phyloP scores from a whole-genome alignment of 1,140 invertebrate genomes.

The Battus philenor region DNA sequence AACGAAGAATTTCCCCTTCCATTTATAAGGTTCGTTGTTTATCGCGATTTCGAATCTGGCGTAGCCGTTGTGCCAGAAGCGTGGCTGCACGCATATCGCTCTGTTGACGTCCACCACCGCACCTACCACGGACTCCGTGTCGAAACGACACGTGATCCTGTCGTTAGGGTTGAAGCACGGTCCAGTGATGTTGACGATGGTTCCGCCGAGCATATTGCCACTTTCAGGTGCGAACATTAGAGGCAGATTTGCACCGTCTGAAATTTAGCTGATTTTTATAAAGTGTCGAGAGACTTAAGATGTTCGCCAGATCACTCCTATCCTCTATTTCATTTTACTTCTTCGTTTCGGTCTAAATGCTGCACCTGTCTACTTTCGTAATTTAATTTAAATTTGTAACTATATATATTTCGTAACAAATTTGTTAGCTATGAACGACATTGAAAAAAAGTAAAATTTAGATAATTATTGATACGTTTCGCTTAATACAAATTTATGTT shows the following conservation, averaged over 20 bases:
- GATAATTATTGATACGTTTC: too few species aligned
- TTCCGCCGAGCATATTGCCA: constrained; percentile 96
- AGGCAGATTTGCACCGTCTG: constrained; percentile 86
- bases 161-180: constrained; percentile 85
- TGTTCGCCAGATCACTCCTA: too few species aligned
- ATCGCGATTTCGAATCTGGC: constrained; percentile 92
- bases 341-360: too few species aligned
- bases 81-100: constrained; percentile 92
- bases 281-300: too few species aligned
- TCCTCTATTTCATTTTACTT: too few species aligned
- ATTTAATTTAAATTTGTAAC: too few species aligned
- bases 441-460: too few species aligned
- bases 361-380: too few species aligned
- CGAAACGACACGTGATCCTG: constrained; percentile 88
- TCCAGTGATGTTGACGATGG: constrained; percentile 95
- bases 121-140: constrained; percentile 85
- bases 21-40: constrained; percentile 89
- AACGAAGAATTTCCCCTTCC: constrained; percentile 94
- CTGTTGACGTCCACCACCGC: constrained; percentile 86
- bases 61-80: constrained; percentile 93
- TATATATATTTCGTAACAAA: too few species aligned
- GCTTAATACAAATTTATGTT: too few species aligned
- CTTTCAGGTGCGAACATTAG: constrained; percentile 94
- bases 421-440: too few species aligned
- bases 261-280: constrained; percentile 22